A percentile compares a stretch with the other conserved stretches of the same genome.
Conservation (phyloP, 2,888 invertebrate genomes). For the Auanema sp. region DNA sequence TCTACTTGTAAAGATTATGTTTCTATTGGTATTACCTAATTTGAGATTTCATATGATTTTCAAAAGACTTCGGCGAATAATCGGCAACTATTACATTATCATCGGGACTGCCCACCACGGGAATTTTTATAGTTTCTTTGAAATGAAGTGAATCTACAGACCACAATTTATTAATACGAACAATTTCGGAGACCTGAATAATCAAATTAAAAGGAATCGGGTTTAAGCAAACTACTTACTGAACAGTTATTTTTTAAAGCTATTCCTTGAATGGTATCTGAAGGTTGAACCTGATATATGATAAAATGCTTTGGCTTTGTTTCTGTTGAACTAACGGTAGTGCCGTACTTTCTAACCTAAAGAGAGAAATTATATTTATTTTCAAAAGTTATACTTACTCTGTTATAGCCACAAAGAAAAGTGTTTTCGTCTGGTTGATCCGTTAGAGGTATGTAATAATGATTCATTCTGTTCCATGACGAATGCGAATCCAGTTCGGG, state of each 20-base stretch:
- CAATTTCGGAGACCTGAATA: conserved; percentile 45
- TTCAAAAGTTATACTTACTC: conserved; percentile 22
- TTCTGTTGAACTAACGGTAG: conserved; percentile 33
- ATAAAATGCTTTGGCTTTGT: conserved; percentile 28
- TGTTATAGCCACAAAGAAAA: conserved; percentile 38
- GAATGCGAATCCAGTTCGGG: conserved; percentile 2
- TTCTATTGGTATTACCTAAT: neutral
- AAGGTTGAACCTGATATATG: conserved; percentile 29
- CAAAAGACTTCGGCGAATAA: neutral
- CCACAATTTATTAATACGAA: conserved; percentile 48
- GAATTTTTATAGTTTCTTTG: conserved; percentile 41
- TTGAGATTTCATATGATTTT: neutral
- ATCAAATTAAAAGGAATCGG: neutral
- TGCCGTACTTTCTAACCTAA: conserved; percentile 46
- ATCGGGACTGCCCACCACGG: conserved; percentile 8
- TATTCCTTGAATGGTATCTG: conserved; percentile 45
- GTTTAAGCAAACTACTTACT: conserved; percentile 20
- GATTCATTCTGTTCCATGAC: conserved; percentile 18
- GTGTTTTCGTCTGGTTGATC: conserved; percentile 44
- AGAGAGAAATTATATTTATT: neutral
- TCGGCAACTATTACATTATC: too few species aligned
- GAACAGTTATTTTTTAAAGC: conserved; percentile 45
- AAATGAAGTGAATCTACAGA: conserved; percentile 41
- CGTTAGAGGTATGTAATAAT: conserved; percentile 6
- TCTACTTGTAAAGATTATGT: neutral